Evolutionary conservation across 1,140 invertebrate genomes (phyloP).

Genomic region (Mactra quadrangularis): DNA sequence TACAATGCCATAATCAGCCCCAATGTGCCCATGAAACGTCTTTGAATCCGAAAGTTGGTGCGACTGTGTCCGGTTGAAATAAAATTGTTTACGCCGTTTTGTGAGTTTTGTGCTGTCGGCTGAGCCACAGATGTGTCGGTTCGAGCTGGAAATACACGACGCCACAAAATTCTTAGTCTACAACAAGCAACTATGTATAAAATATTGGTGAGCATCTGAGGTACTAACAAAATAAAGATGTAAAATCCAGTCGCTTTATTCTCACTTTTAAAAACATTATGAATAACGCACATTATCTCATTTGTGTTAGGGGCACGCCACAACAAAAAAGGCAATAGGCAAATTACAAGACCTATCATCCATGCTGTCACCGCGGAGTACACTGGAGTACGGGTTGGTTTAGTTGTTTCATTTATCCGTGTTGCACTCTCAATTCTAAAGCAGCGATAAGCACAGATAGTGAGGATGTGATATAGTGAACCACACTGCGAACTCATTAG

Average conservation of each 20-base stretch:
- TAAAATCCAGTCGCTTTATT: not conserved
- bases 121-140: not conserved
- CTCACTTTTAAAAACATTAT: not conserved
- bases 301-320: not conserved
- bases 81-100: not conserved
- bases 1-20: constrained; percentile 3
- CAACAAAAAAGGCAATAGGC: not conserved
- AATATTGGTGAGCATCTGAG: constrained; percentile 5
- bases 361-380: not conserved
- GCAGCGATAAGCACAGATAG: not conserved
- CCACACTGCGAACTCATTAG: constrained; percentile 1
- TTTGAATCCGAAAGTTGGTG: not conserved
- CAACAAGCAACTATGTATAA: constrained; percentile 2
- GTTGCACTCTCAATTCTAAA: not conserved
- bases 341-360: not conserved
- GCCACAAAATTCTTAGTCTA: constrained; percentile 1
- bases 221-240: not conserved
- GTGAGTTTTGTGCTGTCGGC: too few relatives aligned
- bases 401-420: not conserved
- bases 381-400: not conserved
- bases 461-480: constrained; percentile 11
- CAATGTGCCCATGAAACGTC: constrained; percentile 1
- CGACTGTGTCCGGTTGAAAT: not conserved
- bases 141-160: not conserved
- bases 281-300: not conserved